Evolutionary conservation across 53 echinoderm and acorn worm species (phyloP).

Genomic region (Stichopus horrens): DNA sequence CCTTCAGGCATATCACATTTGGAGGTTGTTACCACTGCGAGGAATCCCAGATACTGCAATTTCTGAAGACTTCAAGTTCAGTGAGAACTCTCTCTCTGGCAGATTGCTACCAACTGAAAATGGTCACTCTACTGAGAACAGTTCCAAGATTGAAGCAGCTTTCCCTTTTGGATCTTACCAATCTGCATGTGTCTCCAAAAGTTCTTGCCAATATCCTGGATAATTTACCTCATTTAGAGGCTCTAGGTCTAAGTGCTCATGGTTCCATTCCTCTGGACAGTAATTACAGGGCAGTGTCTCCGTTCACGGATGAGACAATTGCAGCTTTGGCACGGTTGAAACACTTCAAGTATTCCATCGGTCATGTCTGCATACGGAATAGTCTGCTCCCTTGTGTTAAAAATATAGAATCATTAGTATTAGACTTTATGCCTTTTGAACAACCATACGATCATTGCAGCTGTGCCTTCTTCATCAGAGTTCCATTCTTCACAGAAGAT

Average conservation of each 20-base stretch:
- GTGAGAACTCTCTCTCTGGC: background rate
- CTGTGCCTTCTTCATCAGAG: constrained; percentile 4
- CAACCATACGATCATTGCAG: background rate
- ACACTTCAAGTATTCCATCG: constrained; percentile 8
- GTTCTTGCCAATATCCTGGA: constrained; percentile 13
- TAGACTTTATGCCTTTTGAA: constrained; percentile 24
- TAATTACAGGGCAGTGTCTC: background rate
- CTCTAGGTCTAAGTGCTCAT: background rate
- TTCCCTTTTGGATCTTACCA: constrained; percentile 15
- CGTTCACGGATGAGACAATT: constrained; percentile 10
- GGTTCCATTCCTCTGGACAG: background rate
- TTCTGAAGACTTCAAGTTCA: background rate
- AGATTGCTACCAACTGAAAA: constrained; percentile 30
- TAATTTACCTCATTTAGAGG: background rate
- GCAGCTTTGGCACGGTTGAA: constrained; percentile 7
- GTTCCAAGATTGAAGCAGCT: background rate
- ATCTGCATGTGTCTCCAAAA: background rate
- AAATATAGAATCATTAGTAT: constrained; percentile 12
- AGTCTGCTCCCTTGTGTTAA: constrained; percentile 16
- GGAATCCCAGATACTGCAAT: background rate
- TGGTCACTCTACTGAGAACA: background rate
- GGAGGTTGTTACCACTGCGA: background rate
- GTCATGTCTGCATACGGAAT: background rate
- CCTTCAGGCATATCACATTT: background rate
- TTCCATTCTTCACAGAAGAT: background rate